phyloP scores from a whole-genome alignment of 92 coral and sea anemone species.

The Bergia sp. region DNA sequence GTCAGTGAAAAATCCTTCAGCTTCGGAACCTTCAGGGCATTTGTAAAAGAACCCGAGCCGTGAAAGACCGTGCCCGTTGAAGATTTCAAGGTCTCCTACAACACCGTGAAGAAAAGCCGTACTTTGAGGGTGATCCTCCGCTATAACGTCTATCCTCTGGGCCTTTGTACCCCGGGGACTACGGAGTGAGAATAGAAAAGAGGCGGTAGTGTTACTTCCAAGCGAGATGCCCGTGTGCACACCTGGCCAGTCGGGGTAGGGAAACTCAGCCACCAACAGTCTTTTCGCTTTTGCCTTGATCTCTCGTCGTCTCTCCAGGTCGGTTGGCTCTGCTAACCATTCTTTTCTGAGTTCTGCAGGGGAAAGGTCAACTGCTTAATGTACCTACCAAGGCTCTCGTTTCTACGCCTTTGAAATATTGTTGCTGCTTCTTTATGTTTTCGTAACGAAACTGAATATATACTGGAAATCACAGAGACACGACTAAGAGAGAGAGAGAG shows the following conservation, averaged over 20 bases:
- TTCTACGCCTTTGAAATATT: neutral
- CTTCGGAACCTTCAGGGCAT: conserved; percentile 29
- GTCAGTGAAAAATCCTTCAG: conserved; percentile 26
- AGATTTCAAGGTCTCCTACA: conserved; percentile 42
- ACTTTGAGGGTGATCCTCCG: conserved; percentile 41
- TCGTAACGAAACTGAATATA: neutral
- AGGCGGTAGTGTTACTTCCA: conserved; percentile 35
- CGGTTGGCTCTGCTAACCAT: conserved; percentile 25
- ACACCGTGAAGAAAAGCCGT: conserved; percentile 35
- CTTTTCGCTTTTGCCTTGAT: conserved; percentile 32
- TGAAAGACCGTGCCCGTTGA: conserved; percentile 34
- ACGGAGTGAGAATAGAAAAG: conserved; percentile 32
- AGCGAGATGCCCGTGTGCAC: conserved; percentile 25
- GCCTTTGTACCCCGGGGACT: conserved; percentile 45
- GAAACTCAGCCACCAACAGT: conserved; percentile 39
- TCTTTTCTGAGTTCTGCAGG: conserved; percentile 29
- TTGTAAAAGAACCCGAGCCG: conserved; percentile 43
- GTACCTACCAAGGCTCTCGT: neutral
- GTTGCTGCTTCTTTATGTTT: too few species aligned
- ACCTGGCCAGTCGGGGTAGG: conserved; percentile 43
- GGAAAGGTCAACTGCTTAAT: neutral
- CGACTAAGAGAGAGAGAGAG: too few species aligned
- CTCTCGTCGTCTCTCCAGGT: conserved; percentile 27
- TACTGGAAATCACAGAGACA: neutral
- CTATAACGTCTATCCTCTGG: conserved; percentile 34